phyloP scores from a whole-genome alignment of 2,888 invertebrate genomes.

The Chelonus formosanus region DNA sequence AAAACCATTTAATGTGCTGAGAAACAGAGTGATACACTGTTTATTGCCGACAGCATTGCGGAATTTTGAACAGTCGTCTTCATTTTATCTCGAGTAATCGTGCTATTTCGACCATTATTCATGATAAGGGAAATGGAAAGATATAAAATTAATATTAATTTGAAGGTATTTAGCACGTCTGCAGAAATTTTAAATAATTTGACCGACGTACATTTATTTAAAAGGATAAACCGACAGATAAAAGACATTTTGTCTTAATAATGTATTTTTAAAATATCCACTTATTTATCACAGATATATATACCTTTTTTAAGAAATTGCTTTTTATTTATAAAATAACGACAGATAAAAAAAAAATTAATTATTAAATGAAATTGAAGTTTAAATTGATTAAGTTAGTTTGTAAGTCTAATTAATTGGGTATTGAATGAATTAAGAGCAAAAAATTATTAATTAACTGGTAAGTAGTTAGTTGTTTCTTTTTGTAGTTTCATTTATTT shows the following conservation, averaged over 20 bases:
- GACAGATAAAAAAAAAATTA: not conserved
- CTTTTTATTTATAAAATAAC: not conserved
- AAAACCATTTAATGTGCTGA: slow-evolving; percentile 50
- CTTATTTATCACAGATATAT: not conserved
- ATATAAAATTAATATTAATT: slow-evolving; percentile 31
- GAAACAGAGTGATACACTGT: slow-evolving; percentile 56
- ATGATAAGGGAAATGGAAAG: slow-evolving; percentile 24
- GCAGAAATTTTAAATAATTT: slow-evolving; percentile 1
- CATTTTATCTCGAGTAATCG: slow-evolving; percentile 26
- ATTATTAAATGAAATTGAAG: too few species aligned
- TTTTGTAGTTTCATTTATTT: too few species aligned
- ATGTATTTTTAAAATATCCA: slow-evolving; percentile 9
- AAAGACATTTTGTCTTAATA: slow-evolving; percentile 12
- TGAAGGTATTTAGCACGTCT: slow-evolving; percentile 7
- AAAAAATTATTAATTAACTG: too few species aligned
- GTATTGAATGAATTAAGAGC: too few species aligned
- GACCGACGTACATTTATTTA: slow-evolving; percentile 3
- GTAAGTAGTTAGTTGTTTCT: too few species aligned
- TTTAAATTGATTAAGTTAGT: too few species aligned
- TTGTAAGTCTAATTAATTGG: too few species aligned
- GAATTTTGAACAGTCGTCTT: slow-evolving; percentile 53
- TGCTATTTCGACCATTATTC: slow-evolving; percentile 15
- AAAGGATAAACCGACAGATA: slow-evolving; percentile 5
- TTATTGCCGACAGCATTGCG: slow-evolving; percentile 53
- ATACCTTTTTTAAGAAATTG: not conserved